Conservation (phyloP, 2,888 invertebrate genomes). For the Agriopis aurantiaria region DNA sequence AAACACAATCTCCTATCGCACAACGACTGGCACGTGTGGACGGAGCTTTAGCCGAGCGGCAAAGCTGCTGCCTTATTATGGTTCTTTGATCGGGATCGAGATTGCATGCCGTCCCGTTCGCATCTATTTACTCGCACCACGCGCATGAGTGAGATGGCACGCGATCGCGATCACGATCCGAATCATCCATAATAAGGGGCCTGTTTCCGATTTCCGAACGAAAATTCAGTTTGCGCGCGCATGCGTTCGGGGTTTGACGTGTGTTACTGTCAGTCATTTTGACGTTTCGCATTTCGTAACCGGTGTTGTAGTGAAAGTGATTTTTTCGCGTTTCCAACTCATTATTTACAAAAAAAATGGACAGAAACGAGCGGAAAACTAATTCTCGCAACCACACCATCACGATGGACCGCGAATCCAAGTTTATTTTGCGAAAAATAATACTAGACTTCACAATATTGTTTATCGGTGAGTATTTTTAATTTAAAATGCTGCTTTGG, state of each 20-base stretch:
- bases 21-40: background rate
- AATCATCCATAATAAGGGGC: too few relatives aligned
- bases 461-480: conserved; percentile 88
- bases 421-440: conserved; percentile 88
- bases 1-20: background rate
- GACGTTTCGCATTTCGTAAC: conserved; percentile 71
- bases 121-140: too few relatives aligned
- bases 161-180: too few relatives aligned
- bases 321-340: conserved; percentile 49
- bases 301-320: conserved; percentile 59
- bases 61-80: too few relatives aligned
- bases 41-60: conserved; percentile 24
- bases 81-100: too few relatives aligned
- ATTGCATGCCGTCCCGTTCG: too few relatives aligned
- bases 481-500: conserved; percentile 17
- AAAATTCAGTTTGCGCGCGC: conserved; percentile 76
- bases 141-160: too few relatives aligned
- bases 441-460: conserved; percentile 89
- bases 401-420: conserved; percentile 85
- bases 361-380: conserved; percentile 75
- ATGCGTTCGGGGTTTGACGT: conserved; percentile 76
- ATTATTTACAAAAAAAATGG: conserved; percentile 67
- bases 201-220: conserved; percentile 52
- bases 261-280: conserved; percentile 51
- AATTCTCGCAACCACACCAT: conserved; percentile 74